phyloP scores from a whole-genome alignment of 1,140 invertebrate species.

The Drosophila bocki region DNA sequence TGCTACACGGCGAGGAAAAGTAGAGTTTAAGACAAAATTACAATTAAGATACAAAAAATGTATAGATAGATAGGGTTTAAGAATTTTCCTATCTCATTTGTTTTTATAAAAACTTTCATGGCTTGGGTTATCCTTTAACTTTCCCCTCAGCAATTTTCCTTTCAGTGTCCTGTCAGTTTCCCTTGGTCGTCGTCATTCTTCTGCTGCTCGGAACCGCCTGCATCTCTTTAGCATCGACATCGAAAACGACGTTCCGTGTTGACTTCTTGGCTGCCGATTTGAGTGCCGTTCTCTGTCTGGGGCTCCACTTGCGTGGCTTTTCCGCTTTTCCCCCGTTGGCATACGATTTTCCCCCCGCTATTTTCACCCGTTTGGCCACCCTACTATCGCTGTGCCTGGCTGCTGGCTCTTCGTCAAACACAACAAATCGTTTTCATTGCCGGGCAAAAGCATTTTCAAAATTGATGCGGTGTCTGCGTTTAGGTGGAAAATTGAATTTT shows the following conservation, averaged over 20 bases:
- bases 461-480: constrained; percentile 84
- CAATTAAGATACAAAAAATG: too few relatives aligned
- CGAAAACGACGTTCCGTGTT: constrained; percentile 48
- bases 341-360: constrained; percentile 1
- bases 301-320: constrained; percentile 30
- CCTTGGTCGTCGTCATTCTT: constrained; percentile 11
- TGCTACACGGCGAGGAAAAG: constrained; percentile 13
- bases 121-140: too few relatives aligned
- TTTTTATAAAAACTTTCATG: not conserved
- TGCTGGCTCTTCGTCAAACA: constrained; percentile 59
- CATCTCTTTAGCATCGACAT: constrained; percentile 73
- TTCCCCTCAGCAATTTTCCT: not conserved
- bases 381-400: not conserved
- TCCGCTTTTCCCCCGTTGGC: not conserved
- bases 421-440: constrained; percentile 78
- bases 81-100: too few relatives aligned
- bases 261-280: constrained; percentile 66
- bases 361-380: not conserved
- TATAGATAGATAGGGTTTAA: too few relatives aligned
- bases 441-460: constrained; percentile 79
- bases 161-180: not conserved
- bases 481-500: constrained; percentile 85
- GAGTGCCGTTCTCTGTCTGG: constrained; percentile 57
- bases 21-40: too few relatives aligned
- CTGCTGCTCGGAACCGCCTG: constrained; percentile 47